Base-by-base conservation (phyloP, 2,888 invertebrate genomes). In the Callyntrura guangdongensis region DNA sequence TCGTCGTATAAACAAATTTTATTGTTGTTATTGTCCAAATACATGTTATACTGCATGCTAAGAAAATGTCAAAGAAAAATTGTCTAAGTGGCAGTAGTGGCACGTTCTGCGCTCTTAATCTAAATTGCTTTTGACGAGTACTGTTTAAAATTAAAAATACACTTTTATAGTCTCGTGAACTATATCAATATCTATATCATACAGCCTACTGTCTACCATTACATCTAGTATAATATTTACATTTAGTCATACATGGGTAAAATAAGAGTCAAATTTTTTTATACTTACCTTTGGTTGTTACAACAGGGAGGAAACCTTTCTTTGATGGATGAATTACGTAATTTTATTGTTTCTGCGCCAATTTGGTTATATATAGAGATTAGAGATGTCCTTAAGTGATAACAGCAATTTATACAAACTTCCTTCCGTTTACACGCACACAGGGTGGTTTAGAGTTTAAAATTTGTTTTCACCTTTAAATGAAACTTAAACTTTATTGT, bases 111-210 rank as follows among this genome's bases (percentile, higher is more conserved):
- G 20, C 64, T n/a, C 17, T 17, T 72, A 47, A 72, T 72, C 72
- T 72, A 47, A 72, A 72, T 72, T 72, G 47, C 72, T 3, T 72
- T 72, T 72, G 27, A 36, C 47, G 27, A 36, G 36, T 8, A 69
- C 5, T n/a, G 25, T 17, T 8, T 12, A 72, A 72, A 72, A 25
- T 11, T 61, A 6, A 4, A 22, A 4, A 12, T 20, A 61, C 22
- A 14, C 1, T n/a, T 53, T 53, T 53, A 14, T n/a, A 53, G 53
- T 53, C n/a, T 53, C 8, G 12, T 53, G 12, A 9, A 14, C 12
- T n/a, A 49, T 49, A 11, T 11, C 6, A 49, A 11, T 11, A 6
- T 8, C 49, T 49, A 14, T n/a, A n/a, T n/a, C n/a, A n/a, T n/a
- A n/a, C n/a, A n/a, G n/a, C n/a, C n/a, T n/a, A n/a, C n/a, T n/a